A percentile compares a stretch with the other conserved stretches of the same genome.
phyloP scores from a whole-genome alignment of 2,888 invertebrate genomes.

The Drosophila macrospina region DNA sequence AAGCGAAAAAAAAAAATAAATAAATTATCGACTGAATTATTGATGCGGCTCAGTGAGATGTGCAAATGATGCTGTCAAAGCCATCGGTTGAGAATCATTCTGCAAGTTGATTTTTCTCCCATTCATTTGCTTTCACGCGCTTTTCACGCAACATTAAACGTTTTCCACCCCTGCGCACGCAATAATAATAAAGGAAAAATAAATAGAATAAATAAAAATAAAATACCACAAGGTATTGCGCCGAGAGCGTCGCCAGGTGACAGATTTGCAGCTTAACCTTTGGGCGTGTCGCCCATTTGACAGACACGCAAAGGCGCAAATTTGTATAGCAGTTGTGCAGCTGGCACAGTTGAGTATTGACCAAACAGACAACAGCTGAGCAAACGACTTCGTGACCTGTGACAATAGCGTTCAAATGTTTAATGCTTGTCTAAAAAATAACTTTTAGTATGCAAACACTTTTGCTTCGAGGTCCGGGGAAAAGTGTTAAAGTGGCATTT shows the following conservation, averaged over 20 bases:
- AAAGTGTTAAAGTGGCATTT: constrained; percentile 64
- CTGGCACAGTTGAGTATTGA: constrained; percentile 68
- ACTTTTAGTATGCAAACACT: constrained; percentile 2
- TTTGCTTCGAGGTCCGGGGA: not conserved
- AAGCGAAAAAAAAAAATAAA: constrained; percentile 18
- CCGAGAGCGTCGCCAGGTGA: constrained; percentile 45
- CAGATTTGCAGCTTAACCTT: constrained; percentile 69
- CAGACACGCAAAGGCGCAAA: constrained; percentile 20
- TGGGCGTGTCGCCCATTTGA: constrained; percentile 24
- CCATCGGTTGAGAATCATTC: constrained; percentile 30
- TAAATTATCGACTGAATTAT: constrained; percentile 62
- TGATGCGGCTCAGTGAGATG: constrained; percentile 56
- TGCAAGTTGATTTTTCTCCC: constrained; percentile 52
- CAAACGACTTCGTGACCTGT: constrained; percentile 65
- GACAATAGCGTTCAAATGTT: constrained; percentile 56
- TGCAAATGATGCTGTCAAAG: constrained; percentile 65
- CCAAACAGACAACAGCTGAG: constrained; percentile 63
- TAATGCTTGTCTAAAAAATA: constrained; percentile 43
- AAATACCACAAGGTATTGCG: constrained; percentile 34
- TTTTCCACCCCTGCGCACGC: constrained; percentile 21
- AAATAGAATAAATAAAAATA: constrained; percentile 44
- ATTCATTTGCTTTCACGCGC: constrained; percentile 60
- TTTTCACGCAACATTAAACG: constrained; percentile 76
- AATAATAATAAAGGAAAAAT: constrained; percentile 28
- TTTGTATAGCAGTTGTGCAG: constrained; percentile 17